These are phyloP conservation scores for Anthrax anthrax DNA, from an alignment of 2,888 invertebrate genomes.

Conservation along the genomic window DNA sequence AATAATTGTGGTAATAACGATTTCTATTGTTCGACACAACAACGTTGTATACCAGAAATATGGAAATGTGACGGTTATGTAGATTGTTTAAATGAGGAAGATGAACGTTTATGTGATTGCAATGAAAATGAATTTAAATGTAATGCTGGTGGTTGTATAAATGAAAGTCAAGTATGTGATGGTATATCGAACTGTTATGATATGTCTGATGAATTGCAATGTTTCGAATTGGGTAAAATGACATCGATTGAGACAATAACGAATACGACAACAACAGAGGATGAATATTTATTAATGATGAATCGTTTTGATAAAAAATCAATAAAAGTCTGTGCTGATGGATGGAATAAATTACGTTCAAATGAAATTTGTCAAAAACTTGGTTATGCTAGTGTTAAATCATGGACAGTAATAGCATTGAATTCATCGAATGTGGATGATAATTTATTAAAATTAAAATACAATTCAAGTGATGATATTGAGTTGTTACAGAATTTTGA, in stretches of 20 bases:
- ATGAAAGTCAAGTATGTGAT: constrained; percentile 39
- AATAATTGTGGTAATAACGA: constrained; percentile 36
- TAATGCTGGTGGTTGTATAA: constrained; percentile 43
- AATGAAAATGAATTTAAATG: constrained; percentile 42
- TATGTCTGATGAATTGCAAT: constrained; percentile 48
- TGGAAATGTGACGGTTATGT: constrained; percentile 44
- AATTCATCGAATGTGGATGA: neutral
- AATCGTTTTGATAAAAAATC: constrained; percentile 13
- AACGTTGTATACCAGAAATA: constrained; percentile 43
- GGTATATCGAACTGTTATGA: constrained; percentile 46
- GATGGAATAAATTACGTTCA: constrained; percentile 40
- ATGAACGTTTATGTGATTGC: constrained; percentile 44
- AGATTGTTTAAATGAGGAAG: constrained; percentile 43
- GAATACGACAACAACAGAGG: constrained; percentile 9
- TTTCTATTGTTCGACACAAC: constrained; percentile 42
- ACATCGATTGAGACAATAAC: constrained; percentile 14
- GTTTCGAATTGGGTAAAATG: constrained; percentile 23
- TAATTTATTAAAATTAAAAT: neutral
- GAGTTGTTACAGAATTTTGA: constrained; percentile 33
- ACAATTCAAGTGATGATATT: neutral
- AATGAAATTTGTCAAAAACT: constrained; percentile 40
- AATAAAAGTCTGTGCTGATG: constrained; percentile 36
- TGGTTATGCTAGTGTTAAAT: constrained; percentile 37
- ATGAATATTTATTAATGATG: constrained; percentile 11
- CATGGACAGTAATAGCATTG: constrained; percentile 11